Evolutionary conservation across 1,140 invertebrate genomes (phyloP).

Genomic region (Adoxophyes honmai): DNA sequence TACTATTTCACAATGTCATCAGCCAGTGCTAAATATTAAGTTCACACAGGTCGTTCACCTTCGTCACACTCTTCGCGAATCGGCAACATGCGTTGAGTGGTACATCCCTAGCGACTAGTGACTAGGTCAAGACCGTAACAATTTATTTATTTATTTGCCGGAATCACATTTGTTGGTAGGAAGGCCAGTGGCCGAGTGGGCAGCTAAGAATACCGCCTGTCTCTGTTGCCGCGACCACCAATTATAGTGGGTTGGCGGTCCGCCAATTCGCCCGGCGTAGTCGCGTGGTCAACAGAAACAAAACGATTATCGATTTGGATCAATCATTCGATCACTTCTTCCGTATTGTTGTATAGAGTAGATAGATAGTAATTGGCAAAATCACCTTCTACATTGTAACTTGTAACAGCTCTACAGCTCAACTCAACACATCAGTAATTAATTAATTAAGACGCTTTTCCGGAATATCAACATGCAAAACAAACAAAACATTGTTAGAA

Average conservation of each 20-base stretch:
- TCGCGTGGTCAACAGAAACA: slow-evolving; percentile 55
- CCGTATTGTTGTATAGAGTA: slow-evolving; percentile 6
- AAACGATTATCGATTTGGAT: slow-evolving; percentile 53
- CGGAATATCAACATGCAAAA: no score
- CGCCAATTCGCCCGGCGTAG: slow-evolving; percentile 50
- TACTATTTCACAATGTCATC: not conserved
- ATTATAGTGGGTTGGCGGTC: slow-evolving; percentile 70
- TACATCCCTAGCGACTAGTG: slow-evolving; percentile 38
- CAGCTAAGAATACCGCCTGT: slow-evolving; percentile 69
- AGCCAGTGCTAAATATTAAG: slow-evolving; percentile 15
- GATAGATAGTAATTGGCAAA: not conserved
- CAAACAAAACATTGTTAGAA: no score
- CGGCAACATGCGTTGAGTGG: slow-evolving; percentile 26
- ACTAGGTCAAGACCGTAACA: slow-evolving; percentile 60
- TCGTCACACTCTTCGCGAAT: slow-evolving; percentile 20
- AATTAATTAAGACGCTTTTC: no score
- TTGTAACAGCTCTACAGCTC: no score
- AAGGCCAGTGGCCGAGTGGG: slow-evolving; percentile 71
- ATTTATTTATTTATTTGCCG: slow-evolving; percentile 49
- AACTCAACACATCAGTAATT: no score
- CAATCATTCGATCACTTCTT: slow-evolving; percentile 39
- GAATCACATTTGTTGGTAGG: slow-evolving; percentile 48
- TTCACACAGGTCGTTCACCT: slow-evolving; percentile 35
- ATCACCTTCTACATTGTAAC: no score
- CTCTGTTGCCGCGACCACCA: slow-evolving; percentile 64